Evolutionary conservation across 35 echinoderm and acorn worm species (phyloP).

Genomic region (Ptychodera flava): DNA sequence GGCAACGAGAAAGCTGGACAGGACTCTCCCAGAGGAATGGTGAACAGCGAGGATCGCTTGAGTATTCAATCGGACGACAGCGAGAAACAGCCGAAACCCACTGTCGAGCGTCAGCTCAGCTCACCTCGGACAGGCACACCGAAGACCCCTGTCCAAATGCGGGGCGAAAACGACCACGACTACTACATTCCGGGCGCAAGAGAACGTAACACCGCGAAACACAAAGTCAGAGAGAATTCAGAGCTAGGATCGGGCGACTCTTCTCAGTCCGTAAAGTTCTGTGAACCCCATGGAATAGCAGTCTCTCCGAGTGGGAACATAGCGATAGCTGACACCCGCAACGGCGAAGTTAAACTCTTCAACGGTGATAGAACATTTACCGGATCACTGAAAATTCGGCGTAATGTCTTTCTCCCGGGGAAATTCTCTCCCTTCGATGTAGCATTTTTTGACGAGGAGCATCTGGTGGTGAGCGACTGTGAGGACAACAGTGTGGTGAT

Average conservation of each 20-base stretch:
- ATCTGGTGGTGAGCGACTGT: background rate
- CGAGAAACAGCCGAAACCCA: background rate
- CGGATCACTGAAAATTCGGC: background rate
- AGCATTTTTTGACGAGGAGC: background rate
- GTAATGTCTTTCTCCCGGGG: background rate
- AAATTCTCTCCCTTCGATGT: background rate
- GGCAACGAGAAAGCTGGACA: background rate
- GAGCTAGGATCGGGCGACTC: background rate
- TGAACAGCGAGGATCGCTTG: background rate
- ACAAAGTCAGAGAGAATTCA: background rate
- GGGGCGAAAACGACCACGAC: background rate
- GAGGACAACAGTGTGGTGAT: background rate
- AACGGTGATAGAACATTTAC: background rate
- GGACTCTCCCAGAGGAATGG: background rate
- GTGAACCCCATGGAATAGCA: background rate
- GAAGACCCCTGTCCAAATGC: background rate
- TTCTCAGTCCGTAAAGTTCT: background rate
- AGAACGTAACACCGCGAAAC: background rate
- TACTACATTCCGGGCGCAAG: background rate
- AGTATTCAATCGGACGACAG: background rate
- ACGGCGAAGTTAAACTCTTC: background rate
- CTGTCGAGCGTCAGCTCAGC: background rate
- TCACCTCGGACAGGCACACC: too few species aligned
- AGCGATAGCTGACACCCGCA: background rate
- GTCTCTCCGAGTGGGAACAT: background rate